Base-by-base conservation (phyloP, 2,888 invertebrate genomes). In the Drosophila antonietae region DNA sequence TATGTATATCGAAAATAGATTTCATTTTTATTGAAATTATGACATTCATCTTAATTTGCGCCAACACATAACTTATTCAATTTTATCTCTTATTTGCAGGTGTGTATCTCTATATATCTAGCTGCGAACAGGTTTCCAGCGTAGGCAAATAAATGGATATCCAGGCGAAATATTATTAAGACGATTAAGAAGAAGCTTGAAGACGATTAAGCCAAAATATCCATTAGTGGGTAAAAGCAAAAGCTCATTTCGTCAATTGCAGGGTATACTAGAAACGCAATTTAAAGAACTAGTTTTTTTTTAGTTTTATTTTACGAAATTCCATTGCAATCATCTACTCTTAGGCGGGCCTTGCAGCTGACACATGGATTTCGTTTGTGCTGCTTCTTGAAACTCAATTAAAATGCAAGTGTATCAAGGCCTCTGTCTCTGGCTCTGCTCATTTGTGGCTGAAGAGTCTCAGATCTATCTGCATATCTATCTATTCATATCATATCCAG, bases 31-130 rank as follows among this genome's bases (percentile, higher is more conserved):
- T 90, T 80, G 67, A 90, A 90, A 88, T 90, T 89, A 89, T 90
- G 88, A 90, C 90, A 88, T 90, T 90, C 83, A 90, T 88, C 89
- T 89, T 88, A 81, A 88, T 88, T 88, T 88, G 79, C 73, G 71
- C 75, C 68, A 82, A 76, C 86, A 76, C 88, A 85, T 86, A 86
- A 88, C 81, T 86, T 81, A 81, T 83, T 88, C 74, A 77, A 69
- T 75, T 87, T 75, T 78, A 77, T 80, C 55, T 77, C 55, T 44
- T 63, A 37, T 75, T 90, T 90, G 64, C 88, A 88, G 88, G 88
- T 88, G 85, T 78, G 87, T 82, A 73, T 56, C 44, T 44, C 7
- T 18, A 3, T 28, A 5, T 28, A 3, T 28, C 28, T 28, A 3
- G 39, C 49, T 2, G n/a, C 23, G 43, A 79, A 72, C 81, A 55